Conservation (phyloP, 2,888 invertebrate genomes). For the Agriotes lineatus region DNA sequence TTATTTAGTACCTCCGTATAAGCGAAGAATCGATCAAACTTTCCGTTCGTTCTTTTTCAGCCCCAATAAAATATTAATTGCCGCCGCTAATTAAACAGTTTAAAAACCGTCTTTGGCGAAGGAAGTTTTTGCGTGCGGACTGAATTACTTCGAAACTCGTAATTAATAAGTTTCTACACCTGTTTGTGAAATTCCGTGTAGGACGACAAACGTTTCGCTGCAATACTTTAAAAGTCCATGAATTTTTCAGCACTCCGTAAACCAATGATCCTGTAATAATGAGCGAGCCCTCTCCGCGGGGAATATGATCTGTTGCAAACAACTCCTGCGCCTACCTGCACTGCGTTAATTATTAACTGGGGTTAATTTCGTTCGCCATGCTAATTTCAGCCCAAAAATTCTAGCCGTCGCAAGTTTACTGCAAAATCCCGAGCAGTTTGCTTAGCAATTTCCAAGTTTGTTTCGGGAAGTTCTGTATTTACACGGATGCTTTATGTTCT, state of each 20-base stretch:
- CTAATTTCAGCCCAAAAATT: not conserved
- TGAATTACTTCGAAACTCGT: constrained; percentile 14
- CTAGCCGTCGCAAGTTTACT: not conserved
- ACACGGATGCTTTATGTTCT: too few relatives aligned
- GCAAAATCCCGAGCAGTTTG: not conserved
- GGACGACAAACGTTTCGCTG: not conserved
- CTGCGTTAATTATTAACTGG: constrained; percentile 12
- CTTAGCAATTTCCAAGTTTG: too few relatives aligned
- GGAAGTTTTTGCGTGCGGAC: not conserved
- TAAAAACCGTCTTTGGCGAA: constrained; percentile 6
- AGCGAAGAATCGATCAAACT: too few relatives aligned
- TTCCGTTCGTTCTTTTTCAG: too few relatives aligned
- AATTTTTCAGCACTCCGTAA: constrained; percentile 11
- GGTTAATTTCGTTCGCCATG: constrained; percentile 5
- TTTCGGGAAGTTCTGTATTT: too few relatives aligned
- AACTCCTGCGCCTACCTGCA: not conserved
- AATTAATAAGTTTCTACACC: constrained; percentile 28
- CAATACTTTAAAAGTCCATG: constrained; percentile 7
- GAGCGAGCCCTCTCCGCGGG: not conserved
- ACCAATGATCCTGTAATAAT: constrained; percentile 22
- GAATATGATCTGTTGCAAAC: not conserved
- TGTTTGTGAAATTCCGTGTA: constrained; percentile 15
- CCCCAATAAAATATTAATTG: constrained; percentile 1
- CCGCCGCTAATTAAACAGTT: constrained; percentile 2
- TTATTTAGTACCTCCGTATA: too few relatives aligned